Base-by-base conservation (phyloP, 2,797 vertebrate species). In the Meriones psammophilus region DNA sequence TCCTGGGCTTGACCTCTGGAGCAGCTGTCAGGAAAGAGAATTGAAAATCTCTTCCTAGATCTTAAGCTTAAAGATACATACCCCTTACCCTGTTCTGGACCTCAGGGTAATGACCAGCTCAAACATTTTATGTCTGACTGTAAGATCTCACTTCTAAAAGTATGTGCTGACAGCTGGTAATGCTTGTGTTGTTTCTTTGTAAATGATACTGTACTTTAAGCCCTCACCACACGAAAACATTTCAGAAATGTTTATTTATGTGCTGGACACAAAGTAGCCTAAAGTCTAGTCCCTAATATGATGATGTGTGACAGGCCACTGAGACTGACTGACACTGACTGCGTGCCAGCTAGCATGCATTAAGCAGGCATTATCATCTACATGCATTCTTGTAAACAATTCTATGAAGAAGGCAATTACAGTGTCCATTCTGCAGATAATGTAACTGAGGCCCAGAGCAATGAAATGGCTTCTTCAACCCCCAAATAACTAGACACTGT, bases 171-270 rank as follows among this genome's bases (percentile, higher is more conserved):
- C n/a, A 50, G 86, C 78, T 94, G 81, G 81, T 62, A 89, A 76
- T 92, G 69, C 39, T 94, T 28, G 42, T 7, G 46, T 83, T 95
- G 4, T 94, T 95, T 89, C 89, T 92, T 15, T 60, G 62, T 93
- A 90, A 94, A 92, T 91, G 24, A 93, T 81, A 50, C 36, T 33
- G 24, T 87, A 46, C 20, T 42, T 96, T 81, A 83, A 93, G 88
- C 3, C 12, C 36, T 92, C 36, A 39, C 3, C 5, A 3, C 69
- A 88, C 30, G 81, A 88, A 93, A 86, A 91, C 77, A 8, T 93
- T 89, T 95, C 24, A 60, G 39, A 91, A 73, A 80, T 77, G 20
- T 92, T 89, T 26, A 18, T 78, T 78, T 88, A 33, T 93, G 64
- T 89, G 24, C 30, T 88, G 69, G 33, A 17, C 74, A 50, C 6